Percentiles rank a stretch among this genome's conserved stretches.
Evolutionary conservation across 2,113 vertebrate genomes (phyloP).

Genomic region (Ceyx margarethae): DNA sequence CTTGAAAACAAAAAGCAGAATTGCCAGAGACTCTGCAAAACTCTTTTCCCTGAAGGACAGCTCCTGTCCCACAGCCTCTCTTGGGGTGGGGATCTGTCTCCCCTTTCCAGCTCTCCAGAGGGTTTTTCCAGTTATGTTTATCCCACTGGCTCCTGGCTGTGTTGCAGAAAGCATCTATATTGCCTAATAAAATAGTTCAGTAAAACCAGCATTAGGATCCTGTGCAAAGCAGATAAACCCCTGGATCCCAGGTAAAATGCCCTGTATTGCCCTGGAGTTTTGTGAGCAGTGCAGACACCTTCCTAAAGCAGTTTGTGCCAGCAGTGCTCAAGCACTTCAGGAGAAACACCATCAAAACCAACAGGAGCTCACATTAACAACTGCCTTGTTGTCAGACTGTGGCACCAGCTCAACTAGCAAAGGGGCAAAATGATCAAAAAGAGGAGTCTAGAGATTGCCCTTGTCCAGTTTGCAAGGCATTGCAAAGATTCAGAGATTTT

Average conservation of each 20-base stretch:
- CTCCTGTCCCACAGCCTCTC: not conserved
- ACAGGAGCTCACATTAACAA: not conserved
- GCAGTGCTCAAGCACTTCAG: not conserved
- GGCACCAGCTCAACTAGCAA: not conserved
- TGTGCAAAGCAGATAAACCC: not conserved
- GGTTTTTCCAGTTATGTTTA: not conserved
- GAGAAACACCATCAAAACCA: not conserved
- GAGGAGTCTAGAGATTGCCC: not conserved
- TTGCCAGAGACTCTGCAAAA: not conserved
- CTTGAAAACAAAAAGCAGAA: not conserved
- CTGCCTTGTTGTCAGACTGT: not conserved
- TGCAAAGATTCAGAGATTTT: not conserved
- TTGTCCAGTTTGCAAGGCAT: not conserved
- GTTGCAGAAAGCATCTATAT: not conserved
- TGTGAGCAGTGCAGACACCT: not conserved
- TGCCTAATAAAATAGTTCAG: not conserved
- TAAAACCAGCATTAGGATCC: not conserved
- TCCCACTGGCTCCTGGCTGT: not conserved
- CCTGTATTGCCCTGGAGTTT: not conserved
- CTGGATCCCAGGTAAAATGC: not conserved
- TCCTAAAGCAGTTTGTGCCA: not conserved
- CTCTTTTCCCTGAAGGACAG: not conserved
- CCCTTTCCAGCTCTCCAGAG: not conserved
- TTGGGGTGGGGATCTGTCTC: not conserved
- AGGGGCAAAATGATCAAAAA: not conserved